phyloP scores from a whole-genome alignment of 2,113 vertebrate genomes.

The Austrofundulus limnaeus region DNA sequence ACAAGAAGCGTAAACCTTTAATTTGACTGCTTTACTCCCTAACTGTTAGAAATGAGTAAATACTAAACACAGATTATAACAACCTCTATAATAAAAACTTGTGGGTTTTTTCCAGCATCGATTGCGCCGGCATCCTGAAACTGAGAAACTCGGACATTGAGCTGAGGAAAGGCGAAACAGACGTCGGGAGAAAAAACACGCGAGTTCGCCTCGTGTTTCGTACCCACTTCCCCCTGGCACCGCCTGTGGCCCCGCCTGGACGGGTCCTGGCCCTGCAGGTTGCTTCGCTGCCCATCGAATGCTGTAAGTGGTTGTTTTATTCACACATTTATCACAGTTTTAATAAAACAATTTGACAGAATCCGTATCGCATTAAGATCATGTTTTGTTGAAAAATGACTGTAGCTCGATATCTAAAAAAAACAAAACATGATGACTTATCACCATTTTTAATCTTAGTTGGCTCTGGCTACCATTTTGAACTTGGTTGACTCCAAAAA shows the following conservation, averaged over 20 bases:
- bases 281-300: constrained; percentile 89
- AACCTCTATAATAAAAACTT: not conserved
- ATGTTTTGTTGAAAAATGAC: no score
- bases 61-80: no score
- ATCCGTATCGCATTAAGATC: no score
- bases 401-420: no score
- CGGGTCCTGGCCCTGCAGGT: constrained; percentile 88
- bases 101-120: constrained; percentile 78
- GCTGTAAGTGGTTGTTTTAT: constrained; percentile 82
- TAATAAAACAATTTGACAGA: no score
- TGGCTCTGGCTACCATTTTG: no score
- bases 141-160: constrained; percentile 94
- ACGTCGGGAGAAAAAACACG: constrained; percentile 91
- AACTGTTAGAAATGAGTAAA: no score
- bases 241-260: constrained; percentile 69
- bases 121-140: constrained; percentile 93
- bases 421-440: no score
- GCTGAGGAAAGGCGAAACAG: constrained; percentile 91
- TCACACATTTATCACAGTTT: not conserved
- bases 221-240: constrained; percentile 84
- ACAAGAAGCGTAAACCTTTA: not conserved
- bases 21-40: no score
- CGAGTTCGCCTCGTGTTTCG: constrained; percentile 89
- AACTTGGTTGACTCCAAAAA: no score
- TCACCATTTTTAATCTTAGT: no score